A percentile compares a stretch with the other conserved stretches of the same genome.
phyloP scores from a whole-genome alignment of 2,888 invertebrate species.

The Gasteruption jaculator region DNA sequence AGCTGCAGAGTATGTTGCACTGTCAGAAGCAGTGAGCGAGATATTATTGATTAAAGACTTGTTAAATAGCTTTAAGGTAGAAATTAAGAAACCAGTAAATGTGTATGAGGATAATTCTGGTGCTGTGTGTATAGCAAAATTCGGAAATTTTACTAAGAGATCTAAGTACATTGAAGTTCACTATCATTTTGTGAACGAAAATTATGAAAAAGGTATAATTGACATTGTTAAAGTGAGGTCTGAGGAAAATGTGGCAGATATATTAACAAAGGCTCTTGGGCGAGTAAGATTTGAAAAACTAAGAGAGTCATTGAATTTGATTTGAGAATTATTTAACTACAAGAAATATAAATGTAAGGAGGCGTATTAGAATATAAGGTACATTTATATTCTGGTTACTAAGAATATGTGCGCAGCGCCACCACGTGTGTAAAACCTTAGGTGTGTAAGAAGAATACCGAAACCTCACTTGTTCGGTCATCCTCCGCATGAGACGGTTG shows the following conservation, averaged over 20 bases:
- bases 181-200: conserved; percentile 17
- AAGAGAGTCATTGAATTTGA: no score
- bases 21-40: conserved; percentile 2
- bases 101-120: conserved; percentile 8
- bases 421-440: no score
- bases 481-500: no score
- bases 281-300: conserved; percentile 5
- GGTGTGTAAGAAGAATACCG: no score
- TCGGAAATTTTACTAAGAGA: conserved; percentile 11
- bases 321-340: no score
- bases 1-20: neutral
- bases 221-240: conserved; percentile 8
- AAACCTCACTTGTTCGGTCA: no score
- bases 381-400: no score
- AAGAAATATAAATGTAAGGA: no score
- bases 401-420: no score
- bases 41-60: neutral
- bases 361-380: no score
- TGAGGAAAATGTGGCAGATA: conserved; percentile 8
- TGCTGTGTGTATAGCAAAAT: conserved; percentile 7
- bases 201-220: conserved; percentile 13
- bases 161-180: conserved; percentile 13
- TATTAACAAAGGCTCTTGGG: conserved; percentile 8
- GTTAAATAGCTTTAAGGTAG: neutral
- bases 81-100: neutral